Conservation (phyloP, 2,797 vertebrate genomes). For the Sylvilagus floridanus region DNA sequence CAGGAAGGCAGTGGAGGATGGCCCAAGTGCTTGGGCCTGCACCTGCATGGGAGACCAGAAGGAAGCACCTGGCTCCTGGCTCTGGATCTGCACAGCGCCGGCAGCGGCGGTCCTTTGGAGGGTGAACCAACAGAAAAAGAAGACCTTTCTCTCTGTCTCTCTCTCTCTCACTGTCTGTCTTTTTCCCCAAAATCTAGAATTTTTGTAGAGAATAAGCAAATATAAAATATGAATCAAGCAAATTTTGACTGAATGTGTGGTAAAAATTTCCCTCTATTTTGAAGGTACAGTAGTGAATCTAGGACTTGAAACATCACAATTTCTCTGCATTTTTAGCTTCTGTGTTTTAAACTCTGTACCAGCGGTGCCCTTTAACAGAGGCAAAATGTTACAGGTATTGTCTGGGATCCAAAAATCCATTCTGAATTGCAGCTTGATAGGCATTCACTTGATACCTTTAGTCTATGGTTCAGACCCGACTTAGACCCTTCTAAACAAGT, state of each 20-base stretch:
- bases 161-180: too few relatives aligned
- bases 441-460: background rate
- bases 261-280: background rate
- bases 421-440: background rate
- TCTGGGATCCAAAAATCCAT: background rate
- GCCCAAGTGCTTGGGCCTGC: too few relatives aligned
- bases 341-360: background rate
- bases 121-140: too few relatives aligned
- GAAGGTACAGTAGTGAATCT: background rate
- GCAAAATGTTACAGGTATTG: background rate
- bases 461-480: background rate
- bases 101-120: rapidly evolving
- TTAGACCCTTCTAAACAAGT: background rate
- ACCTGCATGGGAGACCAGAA: too few relatives aligned
- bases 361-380: background rate
- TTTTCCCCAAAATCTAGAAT: too few relatives aligned
- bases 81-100: too few relatives aligned
- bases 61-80: too few relatives aligned
- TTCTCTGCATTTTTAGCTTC: background rate
- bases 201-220: background rate
- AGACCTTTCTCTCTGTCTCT: too few relatives aligned
- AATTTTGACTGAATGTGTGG: background rate
- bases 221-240: background rate
- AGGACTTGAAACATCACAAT: background rate
- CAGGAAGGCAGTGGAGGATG: too few relatives aligned